phyloP scores from a whole-genome alignment of 2,888 invertebrate species.

The Pandemis cinnamomeana region DNA sequence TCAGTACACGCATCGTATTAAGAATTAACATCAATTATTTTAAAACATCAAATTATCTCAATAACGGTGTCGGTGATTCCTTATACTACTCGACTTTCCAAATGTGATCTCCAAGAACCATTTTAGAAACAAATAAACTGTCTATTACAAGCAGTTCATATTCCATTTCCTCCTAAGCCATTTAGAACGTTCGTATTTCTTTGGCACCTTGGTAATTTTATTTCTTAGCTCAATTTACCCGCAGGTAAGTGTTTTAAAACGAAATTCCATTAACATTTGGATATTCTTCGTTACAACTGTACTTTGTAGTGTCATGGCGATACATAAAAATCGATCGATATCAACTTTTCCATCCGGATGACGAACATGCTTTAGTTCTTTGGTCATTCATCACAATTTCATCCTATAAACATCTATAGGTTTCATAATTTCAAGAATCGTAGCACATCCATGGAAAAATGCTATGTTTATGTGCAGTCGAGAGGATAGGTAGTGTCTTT shows the following conservation, averaged over 20 bases:
- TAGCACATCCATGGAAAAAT: background rate
- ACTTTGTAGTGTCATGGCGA: too few relatives aligned
- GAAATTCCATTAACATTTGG: background rate
- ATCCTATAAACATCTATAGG: background rate
- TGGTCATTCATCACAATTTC: background rate
- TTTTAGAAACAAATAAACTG: background rate
- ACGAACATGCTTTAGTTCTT: background rate
- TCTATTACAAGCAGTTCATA: background rate
- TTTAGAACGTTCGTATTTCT: background rate
- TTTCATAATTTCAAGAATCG: background rate
- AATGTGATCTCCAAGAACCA: background rate
- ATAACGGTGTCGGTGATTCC: slow-evolving; percentile 37
- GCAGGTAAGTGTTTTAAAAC: background rate
- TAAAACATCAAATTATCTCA: slow-evolving; percentile 32
- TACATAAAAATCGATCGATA: background rate
- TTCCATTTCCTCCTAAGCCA: background rate
- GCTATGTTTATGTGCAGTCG: slow-evolving; percentile 9
- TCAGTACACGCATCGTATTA: background rate
- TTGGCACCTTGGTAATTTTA: background rate
- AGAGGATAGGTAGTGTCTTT: slow-evolving; percentile 16
- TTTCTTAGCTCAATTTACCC: background rate
- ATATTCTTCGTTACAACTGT: background rate
- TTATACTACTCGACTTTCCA: slow-evolving; percentile 22
- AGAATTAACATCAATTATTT: slow-evolving; percentile 20
- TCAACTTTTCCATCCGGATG: background rate